These are phyloP conservation scores for Drosophila orena DNA, from an alignment of 1,140 invertebrate genomes.

Conservation along the genomic window DNA sequence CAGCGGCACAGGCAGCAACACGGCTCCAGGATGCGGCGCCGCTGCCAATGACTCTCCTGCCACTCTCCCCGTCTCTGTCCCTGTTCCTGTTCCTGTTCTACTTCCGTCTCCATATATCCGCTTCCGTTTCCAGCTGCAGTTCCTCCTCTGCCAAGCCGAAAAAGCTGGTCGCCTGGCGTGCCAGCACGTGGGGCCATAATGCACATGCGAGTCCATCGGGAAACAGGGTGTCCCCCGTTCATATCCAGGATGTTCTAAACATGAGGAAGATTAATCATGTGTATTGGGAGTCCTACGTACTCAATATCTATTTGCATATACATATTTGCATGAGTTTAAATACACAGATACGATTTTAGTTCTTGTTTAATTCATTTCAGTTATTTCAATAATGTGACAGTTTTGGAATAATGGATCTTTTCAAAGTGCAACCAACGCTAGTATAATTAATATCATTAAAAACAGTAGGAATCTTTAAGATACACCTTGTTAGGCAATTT, in stretches of 20 bases:
- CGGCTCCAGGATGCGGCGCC: constrained; percentile 29
- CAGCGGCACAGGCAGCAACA: constrained; percentile 31
- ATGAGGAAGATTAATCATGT: too few relatives aligned
- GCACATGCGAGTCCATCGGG: constrained; percentile 34
- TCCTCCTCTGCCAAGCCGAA: constrained; percentile 20
- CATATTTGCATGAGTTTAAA: too few relatives aligned
- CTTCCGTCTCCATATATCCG: neutral
- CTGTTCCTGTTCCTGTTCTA: neutral
- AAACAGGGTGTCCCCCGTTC: constrained; percentile 32
- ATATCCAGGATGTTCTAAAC: neutral
- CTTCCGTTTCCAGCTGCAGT: neutral
- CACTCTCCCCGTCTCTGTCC: neutral
- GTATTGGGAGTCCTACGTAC: too few relatives aligned
- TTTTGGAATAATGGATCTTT: too few relatives aligned
- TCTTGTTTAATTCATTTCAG: too few relatives aligned
- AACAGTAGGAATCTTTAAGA: neutral
- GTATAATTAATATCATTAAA: too few relatives aligned
- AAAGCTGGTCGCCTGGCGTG: constrained; percentile 32
- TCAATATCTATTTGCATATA: too few relatives aligned
- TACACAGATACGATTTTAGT: too few relatives aligned
- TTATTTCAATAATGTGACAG: too few relatives aligned
- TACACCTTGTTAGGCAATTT: neutral
- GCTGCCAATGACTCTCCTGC: constrained; percentile 28
- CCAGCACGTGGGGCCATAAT: constrained; percentile 32
- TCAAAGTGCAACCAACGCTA: too few relatives aligned